These are phyloP conservation scores for Characodon lateralis DNA, from an alignment of 2,797 vertebrate species.

Conservation along the genomic window DNA sequence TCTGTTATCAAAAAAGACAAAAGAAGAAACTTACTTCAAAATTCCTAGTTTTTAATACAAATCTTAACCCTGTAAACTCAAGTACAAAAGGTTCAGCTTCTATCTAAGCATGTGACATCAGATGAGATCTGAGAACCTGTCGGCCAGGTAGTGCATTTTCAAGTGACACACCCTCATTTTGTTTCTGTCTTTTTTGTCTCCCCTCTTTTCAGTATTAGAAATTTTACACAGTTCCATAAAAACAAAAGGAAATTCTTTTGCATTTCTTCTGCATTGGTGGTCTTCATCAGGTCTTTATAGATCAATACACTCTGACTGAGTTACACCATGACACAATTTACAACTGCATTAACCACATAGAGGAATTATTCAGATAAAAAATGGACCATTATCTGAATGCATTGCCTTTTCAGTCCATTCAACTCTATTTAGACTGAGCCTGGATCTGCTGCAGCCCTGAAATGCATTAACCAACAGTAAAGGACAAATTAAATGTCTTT, in stretches of 20 bases:
- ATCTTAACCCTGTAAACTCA: neutral
- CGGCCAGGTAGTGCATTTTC: constrained; percentile 6
- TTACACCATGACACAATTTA: neutral
- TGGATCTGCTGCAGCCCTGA: too few relatives aligned
- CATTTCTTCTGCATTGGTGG: neutral
- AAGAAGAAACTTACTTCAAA: too few relatives aligned
- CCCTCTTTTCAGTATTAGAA: neutral
- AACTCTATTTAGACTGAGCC: too few relatives aligned
- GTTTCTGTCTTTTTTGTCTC: constrained; percentile 5
- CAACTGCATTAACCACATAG: neutral
- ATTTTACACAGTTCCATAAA: constrained; percentile 4
- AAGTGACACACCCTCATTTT: constrained; percentile 26
- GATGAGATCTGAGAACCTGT: neutral
- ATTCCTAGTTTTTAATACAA: neutral
- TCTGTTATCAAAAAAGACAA: too few relatives aligned
- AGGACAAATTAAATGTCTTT: too few relatives aligned
- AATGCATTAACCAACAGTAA: too few relatives aligned
- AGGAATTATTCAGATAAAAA: neutral
- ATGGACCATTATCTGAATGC: neutral
- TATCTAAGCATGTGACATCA: neutral
- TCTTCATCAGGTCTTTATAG: neutral
- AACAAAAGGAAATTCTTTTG: neutral
- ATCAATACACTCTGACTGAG: neutral
- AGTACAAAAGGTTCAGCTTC: neutral
- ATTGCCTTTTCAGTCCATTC: neutral